Evolutionary conservation across 1,140 invertebrate genomes (phyloP), one percentile per base, ranked within the genome.

Genomic region (Drosophila suzukii): DNA sequence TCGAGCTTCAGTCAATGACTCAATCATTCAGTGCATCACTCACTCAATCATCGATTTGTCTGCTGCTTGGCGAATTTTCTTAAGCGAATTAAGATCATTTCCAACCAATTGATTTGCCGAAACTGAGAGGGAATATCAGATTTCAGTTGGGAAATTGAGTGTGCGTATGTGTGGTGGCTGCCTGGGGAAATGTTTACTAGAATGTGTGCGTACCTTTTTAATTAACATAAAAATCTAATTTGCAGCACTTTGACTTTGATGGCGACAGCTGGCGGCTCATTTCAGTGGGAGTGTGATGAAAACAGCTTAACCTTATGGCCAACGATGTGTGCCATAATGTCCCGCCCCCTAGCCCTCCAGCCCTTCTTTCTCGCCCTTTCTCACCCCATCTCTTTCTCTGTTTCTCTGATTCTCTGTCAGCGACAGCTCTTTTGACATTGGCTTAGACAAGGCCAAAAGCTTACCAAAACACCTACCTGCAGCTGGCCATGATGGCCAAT

Each of bases 151-250:
- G 32, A 34, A 34, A 34, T 34, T 8, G 7, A 8, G 8, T 34
- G 39, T 34, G 32, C 67, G 46, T 39, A 46, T 44, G 39, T 71
- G 59, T 41, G 54, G 20, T 2, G 24, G 24, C 13, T 27, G 27
- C 10, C 30, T 27, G 38, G 44, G 38, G 20, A 47, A 58, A 38
- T 44, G 57, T 30, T 36, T 59, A 15, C 32, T 55, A 44, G 41
- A 50, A 38, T 62, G 51, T 71, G 55, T 73, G 66, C 81, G 72
- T 83, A 62, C 79, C 82, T 88, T 86, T 86, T 88, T 88, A 88
- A 88, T 88, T 88, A 88, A 89, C 83, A 88, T 88, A 88, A 88
- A 88, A 88, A 88, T 88, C 83, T 83, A 83, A 88, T 88, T 88
- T 88, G 84, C 79, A 77, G 76, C 84, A 79, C 81, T 86, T 82